phyloP scores from a whole-genome alignment of 2,113 vertebrate genomes.

The Calidris pugnax region DNA sequence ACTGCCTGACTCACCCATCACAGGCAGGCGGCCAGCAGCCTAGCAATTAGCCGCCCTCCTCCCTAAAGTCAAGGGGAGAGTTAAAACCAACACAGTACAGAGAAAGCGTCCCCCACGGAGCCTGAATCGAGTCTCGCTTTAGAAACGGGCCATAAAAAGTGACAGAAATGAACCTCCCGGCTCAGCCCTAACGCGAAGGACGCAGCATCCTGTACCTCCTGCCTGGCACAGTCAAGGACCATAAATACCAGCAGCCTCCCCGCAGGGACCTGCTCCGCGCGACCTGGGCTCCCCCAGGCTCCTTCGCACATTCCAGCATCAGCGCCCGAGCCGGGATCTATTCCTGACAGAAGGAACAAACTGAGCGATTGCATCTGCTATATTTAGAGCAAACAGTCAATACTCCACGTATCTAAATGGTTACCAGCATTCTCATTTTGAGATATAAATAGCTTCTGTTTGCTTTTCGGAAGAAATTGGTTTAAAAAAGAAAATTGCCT shows the following conservation, averaged over 20 bases:
- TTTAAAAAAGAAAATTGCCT: conserved; percentile 35
- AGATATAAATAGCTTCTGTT: conserved; percentile 44
- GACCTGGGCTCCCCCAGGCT: not conserved
- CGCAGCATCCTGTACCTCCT: conserved; percentile 4
- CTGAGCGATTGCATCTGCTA: conserved; percentile 48
- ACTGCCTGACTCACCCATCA: conserved; percentile 11
- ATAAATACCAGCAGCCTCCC: conserved; percentile 27
- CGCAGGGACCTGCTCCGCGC: not conserved
- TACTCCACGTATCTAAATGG: not conserved
- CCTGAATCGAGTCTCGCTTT: not conserved
- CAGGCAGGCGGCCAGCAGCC: not conserved
- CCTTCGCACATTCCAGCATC: not conserved
- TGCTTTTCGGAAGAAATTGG: not conserved
- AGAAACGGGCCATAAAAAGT: not conserved
- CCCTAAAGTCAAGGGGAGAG: not conserved
- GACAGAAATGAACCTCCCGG: not conserved
- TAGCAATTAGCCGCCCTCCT: conserved; percentile 18
- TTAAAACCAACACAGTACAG: not conserved
- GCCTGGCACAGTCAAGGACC: not conserved
- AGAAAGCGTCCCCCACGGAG: not conserved
- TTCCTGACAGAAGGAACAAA: conserved; percentile 44
- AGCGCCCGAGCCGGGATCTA: not conserved
- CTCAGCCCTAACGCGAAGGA: not conserved
- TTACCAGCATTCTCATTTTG: conserved; percentile 7
- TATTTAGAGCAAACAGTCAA: conserved; percentile 68